These are phyloP conservation scores for Isurus oxyrinchus DNA, from an alignment of 2,113 vertebrate genomes.

Conservation along the genomic window DNA sequence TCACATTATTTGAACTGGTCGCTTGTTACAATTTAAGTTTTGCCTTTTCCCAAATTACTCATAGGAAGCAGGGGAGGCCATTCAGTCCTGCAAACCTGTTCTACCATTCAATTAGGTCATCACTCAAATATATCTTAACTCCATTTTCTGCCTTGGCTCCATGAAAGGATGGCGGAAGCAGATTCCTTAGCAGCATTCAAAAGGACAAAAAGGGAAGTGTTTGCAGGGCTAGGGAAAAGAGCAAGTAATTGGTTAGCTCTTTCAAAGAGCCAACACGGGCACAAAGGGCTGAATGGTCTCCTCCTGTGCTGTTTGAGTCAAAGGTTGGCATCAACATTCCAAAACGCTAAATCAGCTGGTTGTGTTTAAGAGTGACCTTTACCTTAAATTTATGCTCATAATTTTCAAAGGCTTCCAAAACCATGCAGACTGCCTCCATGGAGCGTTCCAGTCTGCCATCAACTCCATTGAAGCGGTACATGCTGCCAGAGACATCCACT, in stretches of 20 bases:
- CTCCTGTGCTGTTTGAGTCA: background rate
- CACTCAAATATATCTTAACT: background rate
- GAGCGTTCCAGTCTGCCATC: conserved; percentile 85
- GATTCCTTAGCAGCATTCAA: background rate
- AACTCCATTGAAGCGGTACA: conserved; percentile 94
- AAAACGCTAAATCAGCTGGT: background rate
- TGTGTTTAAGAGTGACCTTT: conserved; percentile 39
- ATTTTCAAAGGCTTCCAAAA: conserved; percentile 91
- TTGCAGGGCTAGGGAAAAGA: background rate
- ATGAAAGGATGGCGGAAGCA: background rate
- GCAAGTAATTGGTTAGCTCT: background rate
- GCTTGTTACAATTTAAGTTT: background rate
- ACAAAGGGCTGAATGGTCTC: background rate
- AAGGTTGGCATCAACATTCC: background rate
- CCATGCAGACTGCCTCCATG: conserved; percentile 95
- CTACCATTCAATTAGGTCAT: background rate
- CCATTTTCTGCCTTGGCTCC: background rate
- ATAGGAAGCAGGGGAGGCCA: background rate
- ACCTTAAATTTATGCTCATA: conserved; percentile 97
- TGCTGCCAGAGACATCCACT: conserved; percentile 87
- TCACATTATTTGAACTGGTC: background rate
- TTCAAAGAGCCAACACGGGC: background rate
- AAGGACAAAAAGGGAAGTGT: too few relatives aligned
- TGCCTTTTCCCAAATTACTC: background rate
- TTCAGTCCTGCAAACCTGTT: background rate